phyloP scores from a whole-genome alignment of 2,888 invertebrate genomes.

The Lithophane semibrunnea region DNA sequence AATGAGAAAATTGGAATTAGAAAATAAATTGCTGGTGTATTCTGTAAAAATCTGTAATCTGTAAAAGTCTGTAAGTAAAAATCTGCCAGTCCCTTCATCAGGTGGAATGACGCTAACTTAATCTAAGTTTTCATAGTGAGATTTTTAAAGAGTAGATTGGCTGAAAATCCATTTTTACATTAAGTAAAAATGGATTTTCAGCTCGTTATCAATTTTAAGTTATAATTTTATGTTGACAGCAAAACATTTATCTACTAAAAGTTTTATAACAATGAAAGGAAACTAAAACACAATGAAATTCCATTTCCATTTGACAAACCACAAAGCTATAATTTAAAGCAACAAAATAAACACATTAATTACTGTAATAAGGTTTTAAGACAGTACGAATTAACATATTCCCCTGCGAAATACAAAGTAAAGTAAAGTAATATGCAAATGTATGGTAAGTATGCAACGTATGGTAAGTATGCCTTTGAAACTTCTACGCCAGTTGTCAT shows the following conservation, averaged over 20 bases:
- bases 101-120: no score
- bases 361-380: constrained; percentile 53
- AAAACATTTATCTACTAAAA: background rate
- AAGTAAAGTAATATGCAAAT: constrained; percentile 58
- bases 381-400: constrained; percentile 56
- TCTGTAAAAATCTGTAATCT: no score
- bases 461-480: constrained; percentile 62
- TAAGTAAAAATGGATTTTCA: no score
- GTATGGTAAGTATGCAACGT: constrained; percentile 36
- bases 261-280: constrained; percentile 49
- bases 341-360: constrained; percentile 55
- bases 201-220: no score
- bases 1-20: no score
- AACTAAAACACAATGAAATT: constrained; percentile 25
- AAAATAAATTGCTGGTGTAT: no score
- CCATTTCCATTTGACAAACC: constrained; percentile 38
- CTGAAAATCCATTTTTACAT: no score
- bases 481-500: constrained; percentile 74
- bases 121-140: no score
- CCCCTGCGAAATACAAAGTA: constrained; percentile 50
- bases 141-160: no score
- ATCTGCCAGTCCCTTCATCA: no score
- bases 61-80: no score
- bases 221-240: background rate
- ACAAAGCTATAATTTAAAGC: constrained; percentile 42